phyloP scores from a whole-genome alignment of 2,113 vertebrate genomes.

The Sclerurus mexicanus region DNA sequence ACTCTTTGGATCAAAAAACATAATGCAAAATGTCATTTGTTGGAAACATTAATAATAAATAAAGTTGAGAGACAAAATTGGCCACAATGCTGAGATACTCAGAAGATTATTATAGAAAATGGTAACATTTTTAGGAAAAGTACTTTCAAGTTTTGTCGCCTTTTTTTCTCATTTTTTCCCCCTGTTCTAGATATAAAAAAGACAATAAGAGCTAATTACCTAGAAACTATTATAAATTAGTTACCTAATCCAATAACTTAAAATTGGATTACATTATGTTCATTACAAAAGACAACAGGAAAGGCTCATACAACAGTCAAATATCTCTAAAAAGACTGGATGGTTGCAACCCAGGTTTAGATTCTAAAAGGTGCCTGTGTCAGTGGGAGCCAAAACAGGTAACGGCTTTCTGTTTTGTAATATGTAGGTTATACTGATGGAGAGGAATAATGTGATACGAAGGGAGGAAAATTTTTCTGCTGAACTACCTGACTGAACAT shows the following conservation, averaged over 20 bases:
- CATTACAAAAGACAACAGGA: neutral
- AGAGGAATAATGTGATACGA: neutral
- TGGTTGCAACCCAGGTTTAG: neutral
- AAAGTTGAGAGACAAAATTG: neutral
- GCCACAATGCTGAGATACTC: neutral
- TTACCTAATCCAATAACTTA: neutral
- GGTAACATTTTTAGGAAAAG: neutral
- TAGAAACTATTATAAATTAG: neutral
- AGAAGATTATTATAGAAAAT: neutral
- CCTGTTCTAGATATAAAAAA: neutral
- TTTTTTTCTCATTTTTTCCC: neutral
- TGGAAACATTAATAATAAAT: neutral
- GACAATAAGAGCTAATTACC: neutral
- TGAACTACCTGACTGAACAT: neutral
- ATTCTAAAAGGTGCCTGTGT: neutral
- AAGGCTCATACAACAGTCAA: neutral
- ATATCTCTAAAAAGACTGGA: neutral
- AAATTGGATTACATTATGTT: neutral
- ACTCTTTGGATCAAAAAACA: neutral
- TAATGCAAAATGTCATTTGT: neutral
- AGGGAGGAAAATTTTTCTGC: neutral
- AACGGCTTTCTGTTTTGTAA: neutral
- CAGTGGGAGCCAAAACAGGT: neutral
- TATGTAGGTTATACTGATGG: neutral
- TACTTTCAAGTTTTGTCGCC: neutral